Percentiles rank a stretch among this genome's conserved stretches.
phyloP scores from a whole-genome alignment of 1,140 invertebrate genomes.

The Calosoma granatense region DNA sequence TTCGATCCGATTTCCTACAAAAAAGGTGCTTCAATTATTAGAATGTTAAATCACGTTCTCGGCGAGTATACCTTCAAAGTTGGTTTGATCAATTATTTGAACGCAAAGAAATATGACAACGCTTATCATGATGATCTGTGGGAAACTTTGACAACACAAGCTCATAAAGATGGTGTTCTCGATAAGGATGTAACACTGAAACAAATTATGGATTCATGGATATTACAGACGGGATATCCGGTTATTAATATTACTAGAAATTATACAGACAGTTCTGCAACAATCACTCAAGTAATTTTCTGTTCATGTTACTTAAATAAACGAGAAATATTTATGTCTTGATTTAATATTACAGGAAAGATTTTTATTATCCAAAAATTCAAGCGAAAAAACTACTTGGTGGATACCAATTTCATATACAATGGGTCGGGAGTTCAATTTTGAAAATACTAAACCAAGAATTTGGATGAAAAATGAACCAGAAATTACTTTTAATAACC shows the following conservation, averaged over 20 bases:
- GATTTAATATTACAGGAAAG: conserved; percentile 28
- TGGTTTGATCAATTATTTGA: conserved; percentile 58
- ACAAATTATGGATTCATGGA: conserved; percentile 73
- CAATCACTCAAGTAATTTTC: conserved; percentile 50
- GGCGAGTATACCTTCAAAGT: conserved; percentile 59
- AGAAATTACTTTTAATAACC: conserved; percentile 28
- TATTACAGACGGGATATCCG: conserved; percentile 70
- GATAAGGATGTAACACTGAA: conserved; percentile 47
- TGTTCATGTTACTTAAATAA: too few relatives aligned
- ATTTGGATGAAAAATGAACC: conserved; percentile 44
- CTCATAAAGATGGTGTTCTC: conserved; percentile 37
- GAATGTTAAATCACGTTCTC: conserved; percentile 84
- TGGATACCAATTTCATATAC: conserved; percentile 46
- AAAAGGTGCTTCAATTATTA: conserved; percentile 71
- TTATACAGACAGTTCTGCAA: conserved; percentile 40
- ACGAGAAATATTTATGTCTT: too few relatives aligned
- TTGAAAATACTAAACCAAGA: conserved; percentile 40
- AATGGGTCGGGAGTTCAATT: conserved; percentile 28
- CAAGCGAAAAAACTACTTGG: conserved; percentile 33
- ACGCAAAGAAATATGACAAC: conserved; percentile 50
- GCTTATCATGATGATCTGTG: conserved; percentile 80
- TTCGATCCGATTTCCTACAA: conserved; percentile 84
- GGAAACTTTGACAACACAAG: conserved; percentile 54
- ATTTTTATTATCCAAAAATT: conserved; percentile 29
- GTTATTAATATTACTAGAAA: conserved; percentile 56